phyloP scores from a whole-genome alignment of 2,888 invertebrate genomes.

The Apotomis turbidana region DNA sequence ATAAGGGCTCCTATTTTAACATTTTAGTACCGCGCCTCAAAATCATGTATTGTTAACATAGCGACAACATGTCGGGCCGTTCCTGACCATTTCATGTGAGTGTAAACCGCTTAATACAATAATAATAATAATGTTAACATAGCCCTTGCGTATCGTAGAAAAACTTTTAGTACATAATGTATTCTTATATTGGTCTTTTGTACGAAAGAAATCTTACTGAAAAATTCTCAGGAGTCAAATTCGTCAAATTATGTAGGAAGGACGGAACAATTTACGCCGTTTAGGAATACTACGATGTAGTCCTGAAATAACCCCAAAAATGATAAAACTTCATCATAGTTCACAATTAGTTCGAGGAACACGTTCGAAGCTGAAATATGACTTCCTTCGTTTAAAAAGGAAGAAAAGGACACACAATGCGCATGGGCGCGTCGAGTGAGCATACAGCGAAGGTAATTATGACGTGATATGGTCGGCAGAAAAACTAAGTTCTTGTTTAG shows the following conservation, averaged over 20 bases:
- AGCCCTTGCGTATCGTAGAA: no score
- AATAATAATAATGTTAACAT: no score
- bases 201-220: no score
- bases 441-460: slow-evolving; percentile 69
- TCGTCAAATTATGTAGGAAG: neutral
- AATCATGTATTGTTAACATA: no score
- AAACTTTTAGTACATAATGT: no score
- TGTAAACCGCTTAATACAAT: no score
- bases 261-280: neutral
- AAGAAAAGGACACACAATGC: slow-evolving; percentile 66
- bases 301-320: slow-evolving; percentile 1
- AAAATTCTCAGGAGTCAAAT: neutral
- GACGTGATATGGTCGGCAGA: slow-evolving; percentile 61
- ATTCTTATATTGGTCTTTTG: no score
- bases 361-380: slow-evolving; percentile 60
- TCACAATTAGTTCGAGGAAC: slow-evolving; percentile 74
- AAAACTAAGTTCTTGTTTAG: slow-evolving; percentile 42
- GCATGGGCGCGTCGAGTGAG: slow-evolving; percentile 68
- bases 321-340: slow-evolving; percentile 48
- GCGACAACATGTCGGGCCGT: no score
- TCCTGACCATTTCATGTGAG: no score
- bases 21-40: no score
- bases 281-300: neutral
- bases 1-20: no score
- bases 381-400: slow-evolving; percentile 78